Evolutionary conservation across 1,140 invertebrate genomes (phyloP).

Genomic region (Drosophila equinoxialis): DNA sequence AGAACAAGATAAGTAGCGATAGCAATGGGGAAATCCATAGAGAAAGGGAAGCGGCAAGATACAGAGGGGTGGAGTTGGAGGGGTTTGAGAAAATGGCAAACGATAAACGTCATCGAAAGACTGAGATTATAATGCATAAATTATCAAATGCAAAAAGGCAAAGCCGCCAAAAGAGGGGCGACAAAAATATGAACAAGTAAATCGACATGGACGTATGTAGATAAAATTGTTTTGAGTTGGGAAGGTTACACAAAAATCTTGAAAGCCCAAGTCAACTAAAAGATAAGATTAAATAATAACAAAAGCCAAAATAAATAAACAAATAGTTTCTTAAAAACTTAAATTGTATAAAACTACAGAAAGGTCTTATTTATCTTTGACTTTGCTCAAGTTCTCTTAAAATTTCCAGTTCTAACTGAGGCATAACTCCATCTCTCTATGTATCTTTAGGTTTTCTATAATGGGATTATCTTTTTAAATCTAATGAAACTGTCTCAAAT

Average conservation of each 20-base stretch:
- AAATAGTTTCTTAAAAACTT: background rate
- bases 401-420: background rate
- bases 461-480: too few relatives aligned
- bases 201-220: background rate
- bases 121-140: slow-evolving; percentile 77
- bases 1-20: slow-evolving; percentile 48
- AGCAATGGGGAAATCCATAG: slow-evolving; percentile 31
- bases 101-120: slow-evolving; percentile 72
- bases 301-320: too few relatives aligned
- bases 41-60: slow-evolving; percentile 19
- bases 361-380: too few relatives aligned
- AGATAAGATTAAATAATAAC: too few relatives aligned
- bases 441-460: too few relatives aligned
- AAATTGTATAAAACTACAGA: too few relatives aligned
- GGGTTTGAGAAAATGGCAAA: slow-evolving; percentile 55
- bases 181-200: background rate
- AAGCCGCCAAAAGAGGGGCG: slow-evolving; percentile 40
- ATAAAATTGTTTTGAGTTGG: background rate
- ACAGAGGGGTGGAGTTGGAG: background rate
- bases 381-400: background rate
- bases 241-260: background rate
- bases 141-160: slow-evolving; percentile 77
- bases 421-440: too few relatives aligned
- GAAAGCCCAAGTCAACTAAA: background rate
- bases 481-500: too few relatives aligned